phyloP scores from a whole-genome alignment of 2,888 invertebrate genomes.

The Eremobia ochroleuca region DNA sequence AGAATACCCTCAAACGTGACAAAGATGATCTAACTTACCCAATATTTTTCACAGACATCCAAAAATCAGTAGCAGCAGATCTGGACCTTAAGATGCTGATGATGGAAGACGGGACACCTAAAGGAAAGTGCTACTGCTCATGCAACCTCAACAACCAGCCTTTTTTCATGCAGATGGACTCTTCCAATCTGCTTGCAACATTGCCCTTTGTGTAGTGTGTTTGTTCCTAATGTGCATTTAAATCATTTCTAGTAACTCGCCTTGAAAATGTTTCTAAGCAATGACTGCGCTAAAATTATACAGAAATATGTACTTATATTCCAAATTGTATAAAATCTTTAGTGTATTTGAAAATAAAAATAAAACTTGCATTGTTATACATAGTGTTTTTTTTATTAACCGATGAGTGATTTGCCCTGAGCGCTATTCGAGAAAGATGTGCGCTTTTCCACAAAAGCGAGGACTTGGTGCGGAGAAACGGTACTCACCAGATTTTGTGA shows the following conservation, averaged over 20 bases:
- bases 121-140: constrained; percentile 27
- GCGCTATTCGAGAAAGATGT: not conserved
- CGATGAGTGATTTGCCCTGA: not conserved
- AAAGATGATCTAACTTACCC: constrained; percentile 6
- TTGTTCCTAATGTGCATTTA: not conserved
- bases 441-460: not conserved
- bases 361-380: constrained; percentile 6
- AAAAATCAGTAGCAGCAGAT: constrained; percentile 12
- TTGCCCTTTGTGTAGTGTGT: constrained; percentile 1
- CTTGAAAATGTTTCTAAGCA: not conserved
- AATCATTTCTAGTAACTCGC: not conserved
- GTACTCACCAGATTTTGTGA: not conserved
- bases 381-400: not conserved
- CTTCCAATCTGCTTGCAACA: not conserved
- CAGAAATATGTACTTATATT: constrained; percentile 16
- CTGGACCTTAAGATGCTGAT: constrained; percentile 5
- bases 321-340: not conserved
- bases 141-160: constrained; percentile 32
- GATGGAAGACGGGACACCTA: constrained; percentile 3
- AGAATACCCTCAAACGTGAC: not conserved
- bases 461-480: not conserved
- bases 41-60: constrained; percentile 13
- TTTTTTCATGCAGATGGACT: not conserved
- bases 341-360: not conserved
- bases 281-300: not conserved